phyloP scores from a whole-genome alignment of 2,888 invertebrate species.

The Therioaphis trifolii region DNA sequence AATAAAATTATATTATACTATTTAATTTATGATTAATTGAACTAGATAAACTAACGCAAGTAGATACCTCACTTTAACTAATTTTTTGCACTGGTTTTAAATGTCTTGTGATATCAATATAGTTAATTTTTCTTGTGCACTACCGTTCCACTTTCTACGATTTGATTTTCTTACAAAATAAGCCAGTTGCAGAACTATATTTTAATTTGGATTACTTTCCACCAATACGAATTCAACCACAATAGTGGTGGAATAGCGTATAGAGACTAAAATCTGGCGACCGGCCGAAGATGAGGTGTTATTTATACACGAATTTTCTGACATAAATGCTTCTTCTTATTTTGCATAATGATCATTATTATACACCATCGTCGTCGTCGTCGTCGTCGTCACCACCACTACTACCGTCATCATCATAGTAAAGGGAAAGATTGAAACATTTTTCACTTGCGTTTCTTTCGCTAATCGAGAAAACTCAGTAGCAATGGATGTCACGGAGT shows the following conservation, averaged over 20 bases:
- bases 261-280: neutral
- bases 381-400: neutral
- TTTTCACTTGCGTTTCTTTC: slow-evolving; percentile 57
- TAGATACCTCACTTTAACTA: too few relatives aligned
- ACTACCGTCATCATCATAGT: neutral
- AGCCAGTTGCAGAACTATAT: too few relatives aligned
- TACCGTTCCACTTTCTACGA: too few relatives aligned
- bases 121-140: too few relatives aligned
- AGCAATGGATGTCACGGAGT: slow-evolving; percentile 62
- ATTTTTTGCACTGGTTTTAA: too few relatives aligned
- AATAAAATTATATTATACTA: too few relatives aligned
- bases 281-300: slow-evolving; percentile 23
- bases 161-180: too few relatives aligned
- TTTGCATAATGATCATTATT: slow-evolving; percentile 52
- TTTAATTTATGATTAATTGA: too few relatives aligned
- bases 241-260: neutral
- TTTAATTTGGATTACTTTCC: too few relatives aligned
- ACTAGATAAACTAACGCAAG: too few relatives aligned
- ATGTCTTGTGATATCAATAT: too few relatives aligned
- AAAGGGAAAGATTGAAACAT: slow-evolving; percentile 56
- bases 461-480: slow-evolving; percentile 62
- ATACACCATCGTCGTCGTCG: slow-evolving; percentile 3
- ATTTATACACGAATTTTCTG: neutral
- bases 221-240: too few relatives aligned
- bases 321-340: slow-evolving; percentile 30